A percentile compares a stretch with the other conserved stretches of the same genome.
These are phyloP conservation scores for Corydoras maculifer DNA, from an alignment of 2,113 vertebrate genomes.

Conservation along the genomic window DNA sequence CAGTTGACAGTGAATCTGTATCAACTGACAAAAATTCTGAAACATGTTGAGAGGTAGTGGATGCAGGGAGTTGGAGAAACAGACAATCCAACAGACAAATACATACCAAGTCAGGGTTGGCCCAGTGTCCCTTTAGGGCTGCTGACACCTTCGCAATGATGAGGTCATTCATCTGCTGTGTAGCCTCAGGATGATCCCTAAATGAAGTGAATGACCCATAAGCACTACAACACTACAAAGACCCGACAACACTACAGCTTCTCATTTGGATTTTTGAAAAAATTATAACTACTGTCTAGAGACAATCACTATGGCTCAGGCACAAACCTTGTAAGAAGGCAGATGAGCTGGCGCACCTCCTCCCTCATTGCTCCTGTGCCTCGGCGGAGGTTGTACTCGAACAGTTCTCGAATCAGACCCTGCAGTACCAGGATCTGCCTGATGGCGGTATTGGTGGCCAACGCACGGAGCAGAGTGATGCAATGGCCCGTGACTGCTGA, in stretches of 20 bases:
- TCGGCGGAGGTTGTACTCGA: constrained; percentile 89
- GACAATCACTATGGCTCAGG: neutral
- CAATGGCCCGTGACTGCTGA: constrained; percentile 95
- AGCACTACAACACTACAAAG: neutral
- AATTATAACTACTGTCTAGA: neutral
- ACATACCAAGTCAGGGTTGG: constrained; percentile 93
- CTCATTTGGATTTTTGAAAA: neutral
- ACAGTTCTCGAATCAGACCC: constrained; percentile 93
- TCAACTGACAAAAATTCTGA: no score
- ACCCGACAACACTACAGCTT: neutral
- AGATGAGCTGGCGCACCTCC: constrained; percentile 94
- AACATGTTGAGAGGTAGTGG: no score
- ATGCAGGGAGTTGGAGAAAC: no score
- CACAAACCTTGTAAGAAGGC: constrained; percentile 89
- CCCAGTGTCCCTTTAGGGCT: constrained; percentile 95
- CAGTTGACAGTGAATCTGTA: no score
- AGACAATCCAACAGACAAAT: neutral
- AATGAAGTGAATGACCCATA: neutral
- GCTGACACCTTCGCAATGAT: constrained; percentile 94
- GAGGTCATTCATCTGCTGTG: constrained; percentile 96
- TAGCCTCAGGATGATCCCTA: constrained; percentile 96
- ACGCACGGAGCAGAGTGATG: constrained; percentile 86
- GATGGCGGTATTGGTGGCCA: constrained; percentile 91
- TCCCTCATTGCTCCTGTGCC: constrained; percentile 88
- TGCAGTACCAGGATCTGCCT: constrained; percentile 94